These are phyloP conservation scores for Plestiodon gilberti DNA, from an alignment of 2,113 vertebrate genomes.

Conservation along the genomic window DNA sequence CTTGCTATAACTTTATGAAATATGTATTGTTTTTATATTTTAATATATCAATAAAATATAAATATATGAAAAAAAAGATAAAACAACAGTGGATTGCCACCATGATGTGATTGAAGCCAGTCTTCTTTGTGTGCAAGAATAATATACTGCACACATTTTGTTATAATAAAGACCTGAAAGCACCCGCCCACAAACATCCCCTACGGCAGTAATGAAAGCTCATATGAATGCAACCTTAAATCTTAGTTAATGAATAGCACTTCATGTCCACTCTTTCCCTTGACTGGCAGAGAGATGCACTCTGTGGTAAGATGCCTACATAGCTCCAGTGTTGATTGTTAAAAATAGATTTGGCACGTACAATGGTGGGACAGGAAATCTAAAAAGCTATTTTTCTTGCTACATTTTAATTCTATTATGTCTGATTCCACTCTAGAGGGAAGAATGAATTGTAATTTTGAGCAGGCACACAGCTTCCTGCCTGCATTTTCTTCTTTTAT, in stretches of 20 bases:
- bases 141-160: neutral
- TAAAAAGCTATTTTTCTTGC: slow-evolving; percentile 64
- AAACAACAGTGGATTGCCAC: neutral
- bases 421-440: slow-evolving; percentile 67
- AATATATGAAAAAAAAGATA: too few relatives aligned
- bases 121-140: neutral
- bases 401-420: slow-evolving; percentile 64
- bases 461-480: slow-evolving; percentile 34
- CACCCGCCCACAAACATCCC: neutral
- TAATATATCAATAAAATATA: too few relatives aligned
- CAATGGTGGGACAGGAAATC: slow-evolving; percentile 61
- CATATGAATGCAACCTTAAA: slow-evolving; percentile 13
- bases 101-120: neutral
- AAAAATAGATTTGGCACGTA: slow-evolving; percentile 64
- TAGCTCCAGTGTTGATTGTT: slow-evolving; percentile 43
- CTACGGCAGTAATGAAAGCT: neutral
- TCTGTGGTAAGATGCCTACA: slow-evolving; percentile 46
- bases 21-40: too few relatives aligned
- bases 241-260: slow-evolving; percentile 65
- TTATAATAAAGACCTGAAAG: neutral
- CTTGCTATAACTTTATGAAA: too few relatives aligned
- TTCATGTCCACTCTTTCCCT: slow-evolving; percentile 45
- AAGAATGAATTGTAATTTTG: slow-evolving; percentile 72
- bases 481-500: slow-evolving; percentile 55
- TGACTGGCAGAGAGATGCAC: slow-evolving; percentile 40